Conservation (phyloP, 2,113 vertebrate species). For the Barnardius zonarius region DNA sequence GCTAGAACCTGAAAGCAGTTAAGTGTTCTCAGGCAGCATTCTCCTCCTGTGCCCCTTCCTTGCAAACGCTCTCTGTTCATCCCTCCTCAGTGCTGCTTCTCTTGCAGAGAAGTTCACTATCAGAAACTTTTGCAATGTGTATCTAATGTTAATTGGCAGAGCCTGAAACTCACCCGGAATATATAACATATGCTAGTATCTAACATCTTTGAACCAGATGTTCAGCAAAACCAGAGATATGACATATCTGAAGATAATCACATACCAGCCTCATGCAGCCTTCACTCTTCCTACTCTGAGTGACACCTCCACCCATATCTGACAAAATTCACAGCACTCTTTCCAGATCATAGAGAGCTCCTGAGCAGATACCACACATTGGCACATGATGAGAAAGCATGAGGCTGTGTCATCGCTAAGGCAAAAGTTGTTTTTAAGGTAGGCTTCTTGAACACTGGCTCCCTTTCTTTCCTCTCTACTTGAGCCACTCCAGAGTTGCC, state of each 20-base stretch:
- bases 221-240: not conserved
- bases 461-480: not conserved
- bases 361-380: slow-evolving; percentile 6
- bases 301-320: slow-evolving; percentile 19
- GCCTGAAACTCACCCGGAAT: not conserved
- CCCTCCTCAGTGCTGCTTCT: not conserved
- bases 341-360: not conserved
- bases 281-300: slow-evolving; percentile 9
- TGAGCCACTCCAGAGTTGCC: not conserved
- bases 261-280: not conserved
- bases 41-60: not conserved
- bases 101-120: not conserved
- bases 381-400: not conserved
- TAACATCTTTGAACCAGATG: not conserved
- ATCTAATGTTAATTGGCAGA: not conserved
- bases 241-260: not conserved
- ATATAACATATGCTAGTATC: not conserved
- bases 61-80: not conserved
- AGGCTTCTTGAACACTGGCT: not conserved
- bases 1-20: not conserved
- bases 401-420: slow-evolving; percentile 11
- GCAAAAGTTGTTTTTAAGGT: slow-evolving; percentile 24
- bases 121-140: not conserved
- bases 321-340: slow-evolving; percentile 15
- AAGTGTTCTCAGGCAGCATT: not conserved